Base-by-base conservation (phyloP, 2,797 vertebrate species). In the Meriones psammophilus region DNA sequence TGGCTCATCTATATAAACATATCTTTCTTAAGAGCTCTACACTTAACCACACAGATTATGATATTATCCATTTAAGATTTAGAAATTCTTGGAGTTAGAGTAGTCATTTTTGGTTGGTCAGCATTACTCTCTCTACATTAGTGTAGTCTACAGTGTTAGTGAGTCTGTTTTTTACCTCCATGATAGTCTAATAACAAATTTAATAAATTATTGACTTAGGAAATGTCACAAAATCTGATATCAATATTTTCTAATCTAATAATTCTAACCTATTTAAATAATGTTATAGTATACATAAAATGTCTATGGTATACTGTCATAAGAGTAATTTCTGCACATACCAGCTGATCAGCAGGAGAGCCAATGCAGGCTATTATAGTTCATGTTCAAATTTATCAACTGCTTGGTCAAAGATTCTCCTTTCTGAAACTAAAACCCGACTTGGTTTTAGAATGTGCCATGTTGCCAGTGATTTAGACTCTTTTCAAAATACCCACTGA, bases 401-500 rank as follows among this genome's bases (percentile, higher is more conserved):
- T 68, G 20, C 28, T 88, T 20, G 20, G 14, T 84, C 54, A 91
- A 73, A 9, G 0, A 46, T n/a, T n/a, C 26, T 81, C 3, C 30
- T 62, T 78, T 68, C 81, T 89, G 8, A 77, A 80, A 85, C 58
- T 80, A 77, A 95, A 96, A 89, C 17, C 7, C 66, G 28, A 79
- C 3, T 80, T 17, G 0, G 26, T 87, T 85, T 85, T 79, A 77
- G 7, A 9, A 36, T 80, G 33, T 26, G 4, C 14, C 9, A 56
- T 24, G 20, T 14, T 86, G 4, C n/a, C 36, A 46, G 36, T 76
- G 33, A 18, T 86, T 96, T 74, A 94, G n/a, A 88, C 73, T 88
- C 33, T 88, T 77, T 94, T 95, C 30, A 95, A 36, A 94, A 39
- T 94, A 92, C 77, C 85, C 77, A 96, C 77, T 73, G 96, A 97